Evolutionary conservation across 2,113 vertebrate species (phyloP).

Genomic region (Sminthopsis crassicaudata): DNA sequence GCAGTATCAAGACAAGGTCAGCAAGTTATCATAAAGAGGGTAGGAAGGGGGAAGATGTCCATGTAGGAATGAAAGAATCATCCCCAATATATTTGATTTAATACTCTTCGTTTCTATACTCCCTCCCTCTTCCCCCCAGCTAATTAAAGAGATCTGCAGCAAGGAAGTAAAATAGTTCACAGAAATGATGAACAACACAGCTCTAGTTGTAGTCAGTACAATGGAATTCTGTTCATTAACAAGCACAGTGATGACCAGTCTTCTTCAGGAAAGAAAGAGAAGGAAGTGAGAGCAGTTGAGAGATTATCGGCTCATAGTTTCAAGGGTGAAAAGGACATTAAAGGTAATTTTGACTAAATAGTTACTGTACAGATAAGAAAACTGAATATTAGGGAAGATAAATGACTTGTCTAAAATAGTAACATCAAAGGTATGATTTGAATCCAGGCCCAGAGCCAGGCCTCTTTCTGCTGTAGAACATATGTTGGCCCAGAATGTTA

Average conservation of each 20-base stretch:
- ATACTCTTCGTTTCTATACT: background rate
- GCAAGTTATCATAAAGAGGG: conserved; percentile 49
- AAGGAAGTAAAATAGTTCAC: conserved; percentile 40
- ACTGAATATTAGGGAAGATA: background rate
- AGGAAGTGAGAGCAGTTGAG: conserved; percentile 34
- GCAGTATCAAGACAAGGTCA: conserved; percentile 57
- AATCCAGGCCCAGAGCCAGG: background rate
- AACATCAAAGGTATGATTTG: background rate
- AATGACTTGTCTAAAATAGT: background rate
- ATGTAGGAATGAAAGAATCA: conserved; percentile 61
- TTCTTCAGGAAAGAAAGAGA: conserved; percentile 14
- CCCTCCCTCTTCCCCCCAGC: background rate
- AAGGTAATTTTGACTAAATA: background rate
- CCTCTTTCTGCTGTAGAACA: background rate
- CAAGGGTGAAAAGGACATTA: background rate
- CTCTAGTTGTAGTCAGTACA: background rate
- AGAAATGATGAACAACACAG: conserved; percentile 33
- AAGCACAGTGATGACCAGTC: background rate
- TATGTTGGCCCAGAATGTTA: background rate
- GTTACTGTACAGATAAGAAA: conserved; percentile 31
- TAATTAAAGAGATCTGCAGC: conserved; percentile 33
- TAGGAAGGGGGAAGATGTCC: conserved; percentile 6
- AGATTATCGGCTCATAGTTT: background rate
- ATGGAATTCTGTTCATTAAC: background rate
- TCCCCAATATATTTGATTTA: conserved; percentile 9